These are phyloP conservation scores for Sicus ferrugineus DNA, from an alignment of 2,888 invertebrate species.

Conservation along the genomic window DNA sequence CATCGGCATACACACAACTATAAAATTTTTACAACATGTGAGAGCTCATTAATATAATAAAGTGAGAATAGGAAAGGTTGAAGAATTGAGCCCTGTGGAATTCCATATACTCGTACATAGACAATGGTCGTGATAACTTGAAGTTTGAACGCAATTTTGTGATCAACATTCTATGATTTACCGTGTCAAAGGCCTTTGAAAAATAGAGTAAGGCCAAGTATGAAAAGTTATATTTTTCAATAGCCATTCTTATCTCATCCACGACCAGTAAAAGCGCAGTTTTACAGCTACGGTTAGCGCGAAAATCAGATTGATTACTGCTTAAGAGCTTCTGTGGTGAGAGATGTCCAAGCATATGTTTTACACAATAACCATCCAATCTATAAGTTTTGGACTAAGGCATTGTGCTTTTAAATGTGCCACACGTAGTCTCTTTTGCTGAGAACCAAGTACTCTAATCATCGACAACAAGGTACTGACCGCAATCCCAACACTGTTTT, in stretches of 20 bases:
- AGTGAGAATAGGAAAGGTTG: background rate
- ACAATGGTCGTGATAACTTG: background rate
- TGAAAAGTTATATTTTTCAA: background rate
- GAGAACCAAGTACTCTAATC: too few relatives aligned
- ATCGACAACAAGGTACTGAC: too few relatives aligned
- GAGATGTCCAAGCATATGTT: too few relatives aligned
- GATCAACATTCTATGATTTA: too few relatives aligned
- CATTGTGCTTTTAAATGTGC: too few relatives aligned
- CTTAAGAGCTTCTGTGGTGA: too few relatives aligned
- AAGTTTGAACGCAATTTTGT: background rate
- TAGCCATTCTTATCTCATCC: background rate
- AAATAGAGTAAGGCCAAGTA: background rate
- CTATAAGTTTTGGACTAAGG: too few relatives aligned
- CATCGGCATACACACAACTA: background rate
- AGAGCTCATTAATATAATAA: background rate
- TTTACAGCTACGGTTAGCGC: background rate
- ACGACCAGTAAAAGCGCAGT: background rate
- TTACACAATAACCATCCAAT: too few relatives aligned
- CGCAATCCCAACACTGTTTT: too few relatives aligned
- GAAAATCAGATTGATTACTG: too few relatives aligned
- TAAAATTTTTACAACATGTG: background rate
- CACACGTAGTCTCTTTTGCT: too few relatives aligned
- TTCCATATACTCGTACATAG: background rate
- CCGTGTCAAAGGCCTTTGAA: background rate
- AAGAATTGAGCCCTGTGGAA: conserved; percentile 1